Evolutionary conservation across 2,113 vertebrate species (phyloP).

Genomic region (Eurypyga helias): DNA sequence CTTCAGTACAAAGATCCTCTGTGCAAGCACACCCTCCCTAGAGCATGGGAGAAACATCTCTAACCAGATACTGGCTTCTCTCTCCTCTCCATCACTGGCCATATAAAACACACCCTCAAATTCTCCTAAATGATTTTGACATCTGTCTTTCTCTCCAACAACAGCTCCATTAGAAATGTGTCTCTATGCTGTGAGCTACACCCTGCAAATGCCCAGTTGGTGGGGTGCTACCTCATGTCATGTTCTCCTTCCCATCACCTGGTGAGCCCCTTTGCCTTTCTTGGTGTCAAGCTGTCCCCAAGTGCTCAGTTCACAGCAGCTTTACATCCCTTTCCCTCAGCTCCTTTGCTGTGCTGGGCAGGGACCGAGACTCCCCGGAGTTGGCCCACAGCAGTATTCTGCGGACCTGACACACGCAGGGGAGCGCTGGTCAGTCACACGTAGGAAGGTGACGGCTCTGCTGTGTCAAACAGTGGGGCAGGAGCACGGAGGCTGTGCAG

Average conservation of each 20-base stretch:
- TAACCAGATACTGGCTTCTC: background rate
- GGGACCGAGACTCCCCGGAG: rapidly evolving
- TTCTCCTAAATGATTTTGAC: background rate
- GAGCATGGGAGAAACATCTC: background rate
- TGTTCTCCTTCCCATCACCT: background rate
- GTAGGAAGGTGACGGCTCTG: background rate
- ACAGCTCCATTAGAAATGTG: background rate
- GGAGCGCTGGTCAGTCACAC: background rate
- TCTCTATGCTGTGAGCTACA: background rate
- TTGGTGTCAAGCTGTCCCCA: background rate
- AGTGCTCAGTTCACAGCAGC: background rate
- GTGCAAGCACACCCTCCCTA: background rate
- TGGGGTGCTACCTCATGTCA: background rate
- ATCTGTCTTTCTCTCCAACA: background rate
- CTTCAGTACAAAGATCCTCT: background rate
- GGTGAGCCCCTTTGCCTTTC: background rate
- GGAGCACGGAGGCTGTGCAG: background rate
- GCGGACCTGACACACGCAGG: background rate
- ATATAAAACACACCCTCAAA: background rate
- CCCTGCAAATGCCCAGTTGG: background rate
- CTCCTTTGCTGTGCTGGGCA: background rate
- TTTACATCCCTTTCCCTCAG: background rate
- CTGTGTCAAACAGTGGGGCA: background rate
- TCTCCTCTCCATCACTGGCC: background rate
- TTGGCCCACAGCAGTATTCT: background rate